phyloP scores from a whole-genome alignment of 2,888 invertebrate genomes.

The Heliconius cydno region DNA sequence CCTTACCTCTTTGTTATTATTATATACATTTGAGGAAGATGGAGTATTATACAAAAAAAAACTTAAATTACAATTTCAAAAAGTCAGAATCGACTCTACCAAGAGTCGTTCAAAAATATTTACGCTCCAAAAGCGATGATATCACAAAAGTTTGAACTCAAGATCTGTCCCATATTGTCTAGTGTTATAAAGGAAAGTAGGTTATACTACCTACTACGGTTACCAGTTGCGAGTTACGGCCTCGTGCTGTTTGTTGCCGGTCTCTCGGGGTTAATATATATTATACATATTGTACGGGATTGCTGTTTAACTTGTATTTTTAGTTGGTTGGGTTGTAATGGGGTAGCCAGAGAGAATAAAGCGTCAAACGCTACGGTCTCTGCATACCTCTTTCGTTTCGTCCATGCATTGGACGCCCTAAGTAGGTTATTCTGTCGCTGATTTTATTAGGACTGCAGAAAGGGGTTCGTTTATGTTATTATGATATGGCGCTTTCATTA shows the following conservation, averaged over 20 bases:
- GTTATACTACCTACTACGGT: slow-evolving; percentile 23
- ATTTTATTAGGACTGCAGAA: no score
- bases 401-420: neutral
- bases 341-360: neutral
- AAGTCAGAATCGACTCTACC: neutral
- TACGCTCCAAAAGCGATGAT: slow-evolving; percentile 27
- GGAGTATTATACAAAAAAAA: neutral
- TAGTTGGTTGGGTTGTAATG: neutral
- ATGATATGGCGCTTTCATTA: no score
- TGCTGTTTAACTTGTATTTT: neutral
- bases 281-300: slow-evolving; percentile 1
- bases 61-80: neutral
- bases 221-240: slow-evolving; percentile 27
- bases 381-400: neutral
- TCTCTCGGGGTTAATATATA: neutral
- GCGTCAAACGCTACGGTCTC: neutral
- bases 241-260: neutral
- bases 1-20: neutral
- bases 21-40: neutral
- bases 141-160: slow-evolving; percentile 29
- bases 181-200: slow-evolving; percentile 25
- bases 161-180: slow-evolving; percentile 27
- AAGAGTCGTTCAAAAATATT: slow-evolving; percentile 1
- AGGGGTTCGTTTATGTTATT: no score
- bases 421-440: no score